phyloP scores from a whole-genome alignment of 2,797 vertebrate genomes.

The Knipowitschia caucasica region DNA sequence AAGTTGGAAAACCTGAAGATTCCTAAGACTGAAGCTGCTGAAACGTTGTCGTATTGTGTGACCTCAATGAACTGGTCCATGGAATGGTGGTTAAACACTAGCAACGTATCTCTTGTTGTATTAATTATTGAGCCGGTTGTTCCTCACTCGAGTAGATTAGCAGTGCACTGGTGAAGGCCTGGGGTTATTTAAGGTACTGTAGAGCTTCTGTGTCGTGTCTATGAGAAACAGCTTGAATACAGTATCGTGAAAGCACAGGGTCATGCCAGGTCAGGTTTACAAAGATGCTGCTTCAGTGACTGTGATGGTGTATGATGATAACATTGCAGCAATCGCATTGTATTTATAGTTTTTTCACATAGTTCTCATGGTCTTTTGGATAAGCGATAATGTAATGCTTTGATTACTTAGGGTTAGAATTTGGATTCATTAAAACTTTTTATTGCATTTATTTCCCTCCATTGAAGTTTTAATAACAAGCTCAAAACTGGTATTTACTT shows the following conservation, averaged over 20 bases:
- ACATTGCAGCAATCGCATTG: slow-evolving; percentile 26
- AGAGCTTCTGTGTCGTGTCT: slow-evolving; percentile 35
- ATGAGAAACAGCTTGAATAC: slow-evolving; percentile 38
- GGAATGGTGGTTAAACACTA: slow-evolving; percentile 78
- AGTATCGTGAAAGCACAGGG: slow-evolving; percentile 48
- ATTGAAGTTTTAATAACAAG: background rate
- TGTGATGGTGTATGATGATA: slow-evolving; percentile 49
- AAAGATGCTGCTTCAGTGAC: slow-evolving; percentile 43
- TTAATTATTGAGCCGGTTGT: slow-evolving; percentile 80
- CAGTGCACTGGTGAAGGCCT: slow-evolving; percentile 59
- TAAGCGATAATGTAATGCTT: slow-evolving; percentile 29
- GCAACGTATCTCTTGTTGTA: slow-evolving; percentile 77
- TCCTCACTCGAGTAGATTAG: slow-evolving; percentile 78
- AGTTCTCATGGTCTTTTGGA: slow-evolving; percentile 23
- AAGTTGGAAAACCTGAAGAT: slow-evolving; percentile 31
- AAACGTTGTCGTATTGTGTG: slow-evolving; percentile 32
- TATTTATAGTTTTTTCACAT: slow-evolving; percentile 20
- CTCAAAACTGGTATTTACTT: background rate
- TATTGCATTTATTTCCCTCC: background rate
- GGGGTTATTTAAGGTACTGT: slow-evolving; percentile 73
- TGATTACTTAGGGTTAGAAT: slow-evolving; percentile 4
- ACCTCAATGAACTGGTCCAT: slow-evolving; percentile 64
- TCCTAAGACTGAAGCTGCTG: slow-evolving; percentile 36
- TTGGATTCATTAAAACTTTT: background rate
- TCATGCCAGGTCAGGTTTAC: slow-evolving; percentile 65